A percentile compares a stretch with the other conserved stretches of the same genome.
phyloP scores from a whole-genome alignment of 37 sponge, comb jelly and placozoan species.

The Halichondria panicea region DNA sequence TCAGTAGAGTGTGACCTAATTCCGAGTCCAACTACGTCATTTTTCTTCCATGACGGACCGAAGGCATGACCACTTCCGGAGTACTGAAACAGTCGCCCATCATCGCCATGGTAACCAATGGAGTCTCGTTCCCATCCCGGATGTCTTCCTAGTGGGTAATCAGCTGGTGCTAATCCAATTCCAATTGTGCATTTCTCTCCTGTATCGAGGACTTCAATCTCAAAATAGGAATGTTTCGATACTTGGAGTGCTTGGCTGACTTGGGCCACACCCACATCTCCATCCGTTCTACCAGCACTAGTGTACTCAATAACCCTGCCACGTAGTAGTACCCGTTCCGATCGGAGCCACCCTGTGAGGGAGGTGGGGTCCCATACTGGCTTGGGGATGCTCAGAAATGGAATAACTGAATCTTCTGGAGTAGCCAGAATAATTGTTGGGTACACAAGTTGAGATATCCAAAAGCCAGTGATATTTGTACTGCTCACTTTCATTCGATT shows the following conservation, averaged over 20 bases:
- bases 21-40: slow-evolving; percentile 55
- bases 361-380: slow-evolving; percentile 18
- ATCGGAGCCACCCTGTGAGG: slow-evolving; percentile 57
- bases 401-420: slow-evolving; percentile 42
- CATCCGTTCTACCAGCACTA: neutral
- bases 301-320: slow-evolving; percentile 33
- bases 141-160: slow-evolving; percentile 25
- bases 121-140: slow-evolving; percentile 56
- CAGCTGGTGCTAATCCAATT: slow-evolving; percentile 39
- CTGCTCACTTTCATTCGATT: slow-evolving; percentile 24
- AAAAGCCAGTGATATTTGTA: neutral
- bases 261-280: slow-evolving; percentile 46
- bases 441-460: slow-evolving; percentile 5
- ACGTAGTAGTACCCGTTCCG: slow-evolving; percentile 37
- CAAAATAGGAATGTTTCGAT: slow-evolving; percentile 36
- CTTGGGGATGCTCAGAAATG: neutral
- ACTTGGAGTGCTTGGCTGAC: slow-evolving; percentile 23
- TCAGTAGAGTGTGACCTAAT: slow-evolving; percentile 5
- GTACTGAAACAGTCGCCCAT: slow-evolving; percentile 38
- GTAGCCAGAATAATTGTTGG: slow-evolving; percentile 33
- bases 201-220: slow-evolving; percentile 42
- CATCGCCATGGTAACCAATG: slow-evolving; percentile 65
- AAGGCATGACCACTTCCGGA: slow-evolving; percentile 26
- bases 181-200: slow-evolving; percentile 24
- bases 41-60: slow-evolving; percentile 42